Percentiles rank a stretch among this genome's conserved stretches.
These are phyloP conservation scores for Merops nubicus DNA, from an alignment of 2,113 vertebrate species.

Conservation along the genomic window DNA sequence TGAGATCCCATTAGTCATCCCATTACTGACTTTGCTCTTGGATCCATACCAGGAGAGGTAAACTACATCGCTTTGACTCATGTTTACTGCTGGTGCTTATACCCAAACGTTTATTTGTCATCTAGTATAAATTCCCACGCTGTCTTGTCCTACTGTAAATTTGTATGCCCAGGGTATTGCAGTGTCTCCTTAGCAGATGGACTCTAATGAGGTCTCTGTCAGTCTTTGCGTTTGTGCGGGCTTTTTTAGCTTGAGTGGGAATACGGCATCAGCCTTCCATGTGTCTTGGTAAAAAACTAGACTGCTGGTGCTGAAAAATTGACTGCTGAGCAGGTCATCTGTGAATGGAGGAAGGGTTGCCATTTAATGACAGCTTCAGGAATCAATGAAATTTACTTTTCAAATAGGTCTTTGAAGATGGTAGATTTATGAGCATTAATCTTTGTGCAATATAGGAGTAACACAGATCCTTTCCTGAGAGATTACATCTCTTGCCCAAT, in stretches of 20 bases:
- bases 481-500: not conserved
- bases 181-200: not conserved
- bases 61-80: fast-evolving
- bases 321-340: not conserved
- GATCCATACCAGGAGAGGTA: not conserved
- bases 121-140: not conserved
- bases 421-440: not conserved
- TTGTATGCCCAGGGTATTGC: not conserved
- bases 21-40: not conserved
- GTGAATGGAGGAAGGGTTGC: not conserved
- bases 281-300: not conserved
- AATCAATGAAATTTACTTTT: not conserved
- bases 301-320: not conserved
- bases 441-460: not conserved
- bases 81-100: not conserved
- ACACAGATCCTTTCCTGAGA: too few species aligned
- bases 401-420: not conserved
- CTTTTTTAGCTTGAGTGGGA: not conserved
- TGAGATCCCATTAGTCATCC: not conserved
- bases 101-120: not conserved
- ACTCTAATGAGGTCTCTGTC: not conserved
- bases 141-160: not conserved
- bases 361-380: not conserved
- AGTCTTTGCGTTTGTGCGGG: not conserved
- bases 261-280: not conserved